A percentile compares a stretch with the other conserved stretches of the same genome.
phyloP scores from a whole-genome alignment of 2,888 invertebrate genomes.

The Ctena decussata region DNA sequence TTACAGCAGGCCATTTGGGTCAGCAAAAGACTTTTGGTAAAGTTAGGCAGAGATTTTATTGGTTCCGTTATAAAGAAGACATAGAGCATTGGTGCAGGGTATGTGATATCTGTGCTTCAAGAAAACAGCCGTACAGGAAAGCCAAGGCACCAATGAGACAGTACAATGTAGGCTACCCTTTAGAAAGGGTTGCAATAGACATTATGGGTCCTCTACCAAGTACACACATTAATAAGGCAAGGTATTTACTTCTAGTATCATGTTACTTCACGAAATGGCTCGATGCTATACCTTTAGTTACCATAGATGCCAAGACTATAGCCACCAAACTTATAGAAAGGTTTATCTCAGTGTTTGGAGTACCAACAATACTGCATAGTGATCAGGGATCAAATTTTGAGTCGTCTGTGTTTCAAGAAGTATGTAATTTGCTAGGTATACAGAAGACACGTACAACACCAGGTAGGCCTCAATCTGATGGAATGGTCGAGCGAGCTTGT shows the following conservation, averaged over 20 bases:
- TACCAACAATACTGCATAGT: neutral
- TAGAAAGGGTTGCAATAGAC: neutral
- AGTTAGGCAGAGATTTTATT: conserved; percentile 2
- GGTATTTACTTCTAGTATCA: neutral
- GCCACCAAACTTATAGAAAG: neutral
- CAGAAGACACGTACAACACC: neutral
- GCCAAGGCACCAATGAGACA: too few species aligned
- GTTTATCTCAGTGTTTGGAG: neutral
- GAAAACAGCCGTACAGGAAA: neutral
- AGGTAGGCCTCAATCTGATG: neutral
- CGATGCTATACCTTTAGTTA: neutral
- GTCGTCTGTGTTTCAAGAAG: neutral
- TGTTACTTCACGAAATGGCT: neutral
- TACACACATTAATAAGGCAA: neutral
- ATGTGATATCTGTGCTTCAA: neutral
- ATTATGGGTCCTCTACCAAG: neutral
- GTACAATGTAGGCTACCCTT: neutral
- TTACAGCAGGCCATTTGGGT: neutral
- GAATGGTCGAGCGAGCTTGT: neutral
- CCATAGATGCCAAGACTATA: neutral
- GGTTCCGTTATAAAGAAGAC: neutral
- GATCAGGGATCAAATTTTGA: neutral
- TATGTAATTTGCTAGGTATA: too few species aligned
- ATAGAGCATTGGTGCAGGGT: neutral
- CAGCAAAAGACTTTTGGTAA: neutral